Percentiles rank a stretch among this genome's conserved stretches.
These are phyloP conservation scores for Araneus ventricosus DNA, from an alignment of 1,140 invertebrate genomes.

Conservation along the genomic window DNA sequence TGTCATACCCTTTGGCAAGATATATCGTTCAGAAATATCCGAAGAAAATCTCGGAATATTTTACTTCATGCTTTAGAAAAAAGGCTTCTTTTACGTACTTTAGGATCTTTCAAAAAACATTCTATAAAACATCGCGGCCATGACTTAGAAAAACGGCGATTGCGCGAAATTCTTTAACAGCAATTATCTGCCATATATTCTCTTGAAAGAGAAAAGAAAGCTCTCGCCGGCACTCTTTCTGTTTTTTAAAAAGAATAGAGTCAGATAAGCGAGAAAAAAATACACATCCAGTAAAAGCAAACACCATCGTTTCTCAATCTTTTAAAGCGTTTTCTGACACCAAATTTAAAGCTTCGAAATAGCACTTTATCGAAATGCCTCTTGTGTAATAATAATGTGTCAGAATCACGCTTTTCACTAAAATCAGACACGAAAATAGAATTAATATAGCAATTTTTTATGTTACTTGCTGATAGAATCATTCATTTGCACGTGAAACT, in stretches of 20 bases:
- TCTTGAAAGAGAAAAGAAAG: background rate
- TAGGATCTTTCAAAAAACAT: background rate
- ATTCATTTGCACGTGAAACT: too few relatives aligned
- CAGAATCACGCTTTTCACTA: too few relatives aligned
- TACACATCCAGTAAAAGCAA: too few relatives aligned
- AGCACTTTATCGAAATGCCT: too few relatives aligned
- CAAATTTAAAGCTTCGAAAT: too few relatives aligned
- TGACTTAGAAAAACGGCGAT: background rate
- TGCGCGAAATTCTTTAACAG: background rate
- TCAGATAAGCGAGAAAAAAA: too few relatives aligned
- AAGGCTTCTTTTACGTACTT: background rate
- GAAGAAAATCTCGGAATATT: conserved; percentile 1
- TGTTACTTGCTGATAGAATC: too few relatives aligned
- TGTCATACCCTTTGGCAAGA: background rate
- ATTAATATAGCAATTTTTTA: too few relatives aligned
- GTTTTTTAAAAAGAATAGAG: background rate
- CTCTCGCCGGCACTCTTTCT: background rate
- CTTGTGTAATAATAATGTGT: too few relatives aligned
- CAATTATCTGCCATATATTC: background rate
- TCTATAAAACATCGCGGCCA: background rate
- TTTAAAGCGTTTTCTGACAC: too few relatives aligned
- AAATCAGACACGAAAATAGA: too few relatives aligned
- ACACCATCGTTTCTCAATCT: too few relatives aligned
- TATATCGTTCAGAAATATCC: background rate
- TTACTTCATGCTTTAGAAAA: background rate